These are phyloP conservation scores for Ligdia adustata DNA, from an alignment of 2,888 invertebrate species.

Conservation along the genomic window DNA sequence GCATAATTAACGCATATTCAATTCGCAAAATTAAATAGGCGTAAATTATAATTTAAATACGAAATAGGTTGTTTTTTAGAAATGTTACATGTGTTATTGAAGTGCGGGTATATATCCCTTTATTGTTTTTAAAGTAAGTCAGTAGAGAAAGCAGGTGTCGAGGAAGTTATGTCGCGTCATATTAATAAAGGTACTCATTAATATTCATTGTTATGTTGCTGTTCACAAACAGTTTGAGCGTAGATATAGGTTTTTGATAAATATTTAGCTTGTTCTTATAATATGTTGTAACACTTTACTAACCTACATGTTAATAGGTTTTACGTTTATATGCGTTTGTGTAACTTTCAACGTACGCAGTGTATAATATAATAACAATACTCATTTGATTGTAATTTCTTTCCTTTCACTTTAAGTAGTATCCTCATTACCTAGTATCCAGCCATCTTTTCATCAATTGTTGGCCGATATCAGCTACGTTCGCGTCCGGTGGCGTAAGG, in stretches of 20 bases:
- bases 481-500: conserved; percentile 40
- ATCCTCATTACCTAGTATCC: too few relatives aligned
- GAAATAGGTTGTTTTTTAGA: too few relatives aligned
- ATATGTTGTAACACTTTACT: conserved; percentile 17
- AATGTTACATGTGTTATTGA: too few relatives aligned
- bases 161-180: conserved; percentile 28
- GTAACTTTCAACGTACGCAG: background rate
- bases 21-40: too few relatives aligned
- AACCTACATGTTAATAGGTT: conserved; percentile 13
- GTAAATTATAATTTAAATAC: too few relatives aligned
- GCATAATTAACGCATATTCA: too few relatives aligned
- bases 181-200: conserved; percentile 37
- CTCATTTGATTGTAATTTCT: background rate
- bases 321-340: conserved; percentile 1
- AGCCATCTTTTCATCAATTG: conserved; percentile 26
- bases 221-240: conserved; percentile 13
- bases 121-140: conserved; percentile 24
- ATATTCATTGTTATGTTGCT: conserved; percentile 28
- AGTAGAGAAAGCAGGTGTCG: conserved; percentile 34
- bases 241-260: conserved; percentile 23
- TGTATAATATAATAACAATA: too few relatives aligned
- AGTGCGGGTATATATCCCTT: background rate
- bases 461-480: conserved; percentile 41
- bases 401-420: too few relatives aligned
- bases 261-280: conserved; percentile 7